Evolutionary conservation across 2,888 invertebrate species (phyloP).

Genomic region (Brassicogethes aeneus): DNA sequence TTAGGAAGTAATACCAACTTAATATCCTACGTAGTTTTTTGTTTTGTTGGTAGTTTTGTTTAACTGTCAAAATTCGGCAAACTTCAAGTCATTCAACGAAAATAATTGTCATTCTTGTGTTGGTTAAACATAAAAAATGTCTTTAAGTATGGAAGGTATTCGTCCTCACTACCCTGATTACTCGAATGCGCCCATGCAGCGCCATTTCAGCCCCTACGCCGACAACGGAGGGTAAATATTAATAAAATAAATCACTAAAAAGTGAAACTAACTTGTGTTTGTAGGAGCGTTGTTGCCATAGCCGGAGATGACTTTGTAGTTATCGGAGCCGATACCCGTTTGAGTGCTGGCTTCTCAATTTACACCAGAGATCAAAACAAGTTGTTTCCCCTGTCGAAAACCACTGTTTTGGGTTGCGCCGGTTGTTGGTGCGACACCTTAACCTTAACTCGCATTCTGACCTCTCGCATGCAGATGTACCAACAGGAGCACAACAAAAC

Average conservation of each 20-base stretch:
- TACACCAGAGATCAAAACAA: constrained; percentile 85
- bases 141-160: constrained; percentile 2
- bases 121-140: constrained; percentile 2
- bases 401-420: constrained; percentile 85
- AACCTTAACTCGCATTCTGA: constrained; percentile 75
- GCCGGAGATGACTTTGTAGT: constrained; percentile 93
- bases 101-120: constrained; percentile 3
- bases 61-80: no score
- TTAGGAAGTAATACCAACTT: no score
- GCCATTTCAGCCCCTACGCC: constrained; percentile 58
- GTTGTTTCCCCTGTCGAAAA: constrained; percentile 69
- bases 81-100: neutral
- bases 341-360: constrained; percentile 86
- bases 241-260: constrained; percentile 11
- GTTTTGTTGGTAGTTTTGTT: no score
- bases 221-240: constrained; percentile 66
- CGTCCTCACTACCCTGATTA: constrained; percentile 32
- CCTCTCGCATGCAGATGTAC: constrained; percentile 90
- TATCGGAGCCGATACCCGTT: constrained; percentile 90
- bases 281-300: constrained; percentile 88
- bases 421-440: constrained; percentile 98
- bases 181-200: constrained; percentile 35
- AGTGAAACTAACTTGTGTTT: constrained; percentile 20
- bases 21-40: no score
- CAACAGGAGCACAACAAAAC: constrained; percentile 87